Evolutionary conservation across 30 jellyfish, hydroid and myxozoan species (phyloP), one percentile per base, ranked within the genome.

Genomic region (Hydractinia symbiolongicarpus): DNA sequence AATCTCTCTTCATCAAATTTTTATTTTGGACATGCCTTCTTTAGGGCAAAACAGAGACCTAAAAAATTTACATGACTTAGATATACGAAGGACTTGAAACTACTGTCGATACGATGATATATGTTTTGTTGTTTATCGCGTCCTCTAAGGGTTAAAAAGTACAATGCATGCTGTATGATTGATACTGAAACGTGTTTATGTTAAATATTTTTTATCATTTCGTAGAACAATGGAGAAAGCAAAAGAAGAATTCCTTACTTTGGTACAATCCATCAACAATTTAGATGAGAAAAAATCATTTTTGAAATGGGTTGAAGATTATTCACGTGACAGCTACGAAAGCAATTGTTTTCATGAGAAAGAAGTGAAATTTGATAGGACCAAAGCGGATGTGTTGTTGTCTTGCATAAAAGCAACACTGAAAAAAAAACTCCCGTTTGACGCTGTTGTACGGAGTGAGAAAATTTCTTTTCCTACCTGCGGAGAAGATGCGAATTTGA

Each of bases 401-500:
- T 74, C 83, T 4, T 74, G 83, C 40, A 74, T 74, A 19, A 74
- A 74, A 74, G 54, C 70, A 10, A 58, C 61, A 9, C 21, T 74
- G 13, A 74, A 55, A 4, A 67, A 74, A 1, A 6, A 55, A 5
- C 51, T 74, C 51, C 83, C 83, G 51, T 55, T 74, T 5, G 61
- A 74, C 54, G 83, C 70, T 5, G 20, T 55, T 44, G 54, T 74
- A 67, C 51, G 21, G 7, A 30, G 67, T 74, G 83, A 74, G 20
- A 74, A 74, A 6, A 74, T 74, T 50, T 21, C 8, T 7, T 74
- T 74, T 74, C 83, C 83, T 3, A 74, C 67, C 51, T 19, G 51
- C 66, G 83, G 83, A 30, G 83, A 50, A 5, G 83, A 74, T 50
- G 62, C 61, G n/a, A 66, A 74, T 10, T 49, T 80, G 11, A 68